phyloP scores from a whole-genome alignment of 2,113 vertebrate genomes.

The Solenodon paradoxus region DNA sequence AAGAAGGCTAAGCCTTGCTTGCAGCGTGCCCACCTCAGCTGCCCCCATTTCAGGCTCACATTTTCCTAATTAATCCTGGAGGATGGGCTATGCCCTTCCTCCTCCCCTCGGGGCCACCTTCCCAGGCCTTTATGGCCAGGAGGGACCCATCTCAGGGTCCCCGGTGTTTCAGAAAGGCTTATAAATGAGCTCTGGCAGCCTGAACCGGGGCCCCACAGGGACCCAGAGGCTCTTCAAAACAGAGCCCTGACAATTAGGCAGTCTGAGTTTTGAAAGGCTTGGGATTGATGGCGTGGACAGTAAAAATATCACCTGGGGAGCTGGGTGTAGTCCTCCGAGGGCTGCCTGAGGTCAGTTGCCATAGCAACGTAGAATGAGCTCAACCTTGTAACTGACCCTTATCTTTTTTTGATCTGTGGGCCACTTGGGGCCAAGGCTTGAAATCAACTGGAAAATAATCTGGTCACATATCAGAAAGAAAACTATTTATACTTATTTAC shows the following conservation, averaged over 20 bases:
- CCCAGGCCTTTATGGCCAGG: conserved; percentile 62
- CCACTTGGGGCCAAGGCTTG: conserved; percentile 87
- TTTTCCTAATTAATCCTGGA: conserved; percentile 83
- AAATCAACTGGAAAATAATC: conserved; percentile 91
- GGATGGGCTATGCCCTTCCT: conserved; percentile 75
- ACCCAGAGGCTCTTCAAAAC: conserved; percentile 55
- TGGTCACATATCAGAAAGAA: conserved; percentile 86
- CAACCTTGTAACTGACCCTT: conserved; percentile 97
- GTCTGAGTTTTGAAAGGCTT: conserved; percentile 79
- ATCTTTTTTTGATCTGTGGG: conserved; percentile 91
- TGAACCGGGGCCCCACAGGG: conserved; percentile 51
- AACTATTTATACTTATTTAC: conserved; percentile 87
- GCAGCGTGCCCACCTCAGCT: neutral
- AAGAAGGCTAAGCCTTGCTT: neutral
- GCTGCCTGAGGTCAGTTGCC: conserved; percentile 96
- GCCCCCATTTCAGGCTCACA: conserved; percentile 45
- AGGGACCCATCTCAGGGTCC: conserved; percentile 69
- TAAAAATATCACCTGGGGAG: conserved; percentile 88
- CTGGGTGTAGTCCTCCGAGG: conserved; percentile 91
- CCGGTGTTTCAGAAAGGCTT: conserved; percentile 80
- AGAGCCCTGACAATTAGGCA: conserved; percentile 79
- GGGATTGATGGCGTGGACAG: conserved; percentile 90
- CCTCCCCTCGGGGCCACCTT: conserved; percentile 10
- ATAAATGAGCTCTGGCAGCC: conserved; percentile 86
- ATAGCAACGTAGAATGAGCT: conserved; percentile 92